Base-by-base conservation (phyloP, 2,797 vertebrate genomes). In the Tragelaphus eurycerus region DNA sequence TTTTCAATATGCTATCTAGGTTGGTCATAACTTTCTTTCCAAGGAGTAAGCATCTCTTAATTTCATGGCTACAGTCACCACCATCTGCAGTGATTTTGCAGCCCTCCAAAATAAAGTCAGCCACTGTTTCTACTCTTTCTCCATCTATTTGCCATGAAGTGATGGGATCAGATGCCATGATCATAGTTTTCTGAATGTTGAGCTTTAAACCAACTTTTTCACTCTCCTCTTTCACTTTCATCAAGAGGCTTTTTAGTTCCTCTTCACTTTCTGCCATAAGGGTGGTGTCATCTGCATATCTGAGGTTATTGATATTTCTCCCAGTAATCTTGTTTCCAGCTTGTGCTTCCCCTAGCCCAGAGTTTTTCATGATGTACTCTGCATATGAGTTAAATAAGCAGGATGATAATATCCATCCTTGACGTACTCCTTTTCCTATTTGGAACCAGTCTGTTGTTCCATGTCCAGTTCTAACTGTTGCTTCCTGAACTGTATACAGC, bases 361-460 rank as follows among this genome's bases (percentile, higher is more conserved):
- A 0, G 0, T 34, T 19, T 34, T 31, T 64, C 62, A 64, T 34
- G 4, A n/a, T 19, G 62, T 9, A 4, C 8, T 34, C 31, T 64
- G 16, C 8, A 64, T 34, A 64, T 10, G n/a, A 64, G 31, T 64
- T 64, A 64, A 64, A 34, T 34, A 64, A n/a, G 31, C 62, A 64
- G 16, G 62, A 8, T 64, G 62, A n/a, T 31, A 64, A 64, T 19
- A n/a, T 64, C n/a, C 4, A 64, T 4, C 31, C 16, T 64, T 64
- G 31, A 64, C 0, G 0, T 64, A 64, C 16, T 64, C 8, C 31
- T 64, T 64, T 34, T 64, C 62, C 31, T 19, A 34, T 64, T 34
- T 34, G 31, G 62, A 64, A 64, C 62, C 62, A 64, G 62, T 64
- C 31, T 34, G 62, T 55, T 55, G 1, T 34, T 64, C 31, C 62